Percentiles rank a stretch among this genome's conserved stretches.
Conservation (phyloP, 1,140 invertebrate genomes). For the Zaprionus vittiger region DNA sequence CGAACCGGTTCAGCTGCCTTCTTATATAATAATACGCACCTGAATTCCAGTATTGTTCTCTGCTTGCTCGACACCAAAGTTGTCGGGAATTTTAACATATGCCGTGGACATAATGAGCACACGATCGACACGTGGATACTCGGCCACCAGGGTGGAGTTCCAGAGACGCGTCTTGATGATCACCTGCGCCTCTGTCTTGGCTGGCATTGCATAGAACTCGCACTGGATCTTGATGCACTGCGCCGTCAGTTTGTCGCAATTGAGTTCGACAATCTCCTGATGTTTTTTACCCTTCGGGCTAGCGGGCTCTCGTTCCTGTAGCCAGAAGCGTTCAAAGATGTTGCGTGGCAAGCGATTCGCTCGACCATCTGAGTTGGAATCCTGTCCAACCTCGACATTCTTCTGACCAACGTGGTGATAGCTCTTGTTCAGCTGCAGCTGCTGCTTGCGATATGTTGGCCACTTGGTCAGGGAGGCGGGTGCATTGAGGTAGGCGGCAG, state of each 20-base stretch:
- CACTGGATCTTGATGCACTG: conserved; percentile 95
- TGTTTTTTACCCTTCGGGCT: conserved; percentile 88
- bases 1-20: background rate
- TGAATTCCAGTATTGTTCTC: conserved; percentile 86
- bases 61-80: conserved; percentile 90
- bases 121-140: conserved; percentile 93
- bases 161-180: conserved; percentile 92
- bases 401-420: conserved; percentile 22
- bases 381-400: conserved; percentile 12
- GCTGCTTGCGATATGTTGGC: conserved; percentile 26
- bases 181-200: conserved; percentile 91
- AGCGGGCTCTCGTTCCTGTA: conserved; percentile 86
- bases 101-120: conserved; percentile 93
- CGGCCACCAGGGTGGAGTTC: conserved; percentile 95
- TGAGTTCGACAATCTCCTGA: conserved; percentile 91
- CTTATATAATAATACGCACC: conserved; percentile 83
- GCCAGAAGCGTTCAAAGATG: conserved; percentile 88
- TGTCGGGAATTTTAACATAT: conserved; percentile 88
- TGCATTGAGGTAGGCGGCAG: conserved; percentile 43
- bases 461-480: conserved; percentile 69
- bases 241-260: conserved; percentile 91
- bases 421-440: conserved; percentile 11
- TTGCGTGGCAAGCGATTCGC: conserved; percentile 86
- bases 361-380: background rate
- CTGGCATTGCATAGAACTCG: conserved; percentile 90